Percentiles rank a stretch among this genome's conserved stretches.
phyloP scores from a whole-genome alignment of 2,888 invertebrate species.

The Polietes domitor region DNA sequence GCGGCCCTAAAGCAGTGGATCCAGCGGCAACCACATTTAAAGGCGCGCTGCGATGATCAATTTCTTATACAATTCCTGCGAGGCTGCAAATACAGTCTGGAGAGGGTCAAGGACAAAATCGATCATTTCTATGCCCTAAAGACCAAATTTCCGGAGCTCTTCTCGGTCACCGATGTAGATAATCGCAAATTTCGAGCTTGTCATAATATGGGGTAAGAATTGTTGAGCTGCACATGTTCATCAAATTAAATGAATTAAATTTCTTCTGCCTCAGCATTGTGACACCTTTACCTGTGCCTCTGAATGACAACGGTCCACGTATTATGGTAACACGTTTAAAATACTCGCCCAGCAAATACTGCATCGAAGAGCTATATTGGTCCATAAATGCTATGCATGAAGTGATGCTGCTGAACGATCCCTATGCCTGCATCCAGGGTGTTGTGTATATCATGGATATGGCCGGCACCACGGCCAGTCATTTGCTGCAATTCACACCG shows the following conservation, averaged over 20 bases:
- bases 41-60: slow-evolving; percentile 76
- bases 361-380: slow-evolving; percentile 82
- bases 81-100: slow-evolving; percentile 82
- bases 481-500: slow-evolving; percentile 83
- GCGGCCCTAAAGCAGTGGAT: slow-evolving; percentile 80
- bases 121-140: slow-evolving; percentile 82
- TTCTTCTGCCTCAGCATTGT: slow-evolving; percentile 73
- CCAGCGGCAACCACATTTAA: slow-evolving; percentile 81
- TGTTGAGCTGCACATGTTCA: too few species aligned
- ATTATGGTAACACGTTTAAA: slow-evolving; percentile 82
- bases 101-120: slow-evolving; percentile 81
- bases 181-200: slow-evolving; percentile 32
- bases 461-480: slow-evolving; percentile 81
- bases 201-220: slow-evolving; percentile 41
- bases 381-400: slow-evolving; percentile 80
- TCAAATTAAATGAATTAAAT: too few species aligned
- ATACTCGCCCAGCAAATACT: slow-evolving; percentile 81
- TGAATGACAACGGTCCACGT: slow-evolving; percentile 81
- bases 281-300: slow-evolving; percentile 75
- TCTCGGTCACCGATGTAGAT: slow-evolving; percentile 1
- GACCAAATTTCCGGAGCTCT: slow-evolving; percentile 75
- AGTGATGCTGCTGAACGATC: slow-evolving; percentile 84
- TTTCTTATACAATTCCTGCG: slow-evolving; percentile 81
- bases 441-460: slow-evolving; percentile 83
- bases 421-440: slow-evolving; percentile 83